Conservation (phyloP, 2,888 invertebrate species). For the Sialis fuliginosa region DNA sequence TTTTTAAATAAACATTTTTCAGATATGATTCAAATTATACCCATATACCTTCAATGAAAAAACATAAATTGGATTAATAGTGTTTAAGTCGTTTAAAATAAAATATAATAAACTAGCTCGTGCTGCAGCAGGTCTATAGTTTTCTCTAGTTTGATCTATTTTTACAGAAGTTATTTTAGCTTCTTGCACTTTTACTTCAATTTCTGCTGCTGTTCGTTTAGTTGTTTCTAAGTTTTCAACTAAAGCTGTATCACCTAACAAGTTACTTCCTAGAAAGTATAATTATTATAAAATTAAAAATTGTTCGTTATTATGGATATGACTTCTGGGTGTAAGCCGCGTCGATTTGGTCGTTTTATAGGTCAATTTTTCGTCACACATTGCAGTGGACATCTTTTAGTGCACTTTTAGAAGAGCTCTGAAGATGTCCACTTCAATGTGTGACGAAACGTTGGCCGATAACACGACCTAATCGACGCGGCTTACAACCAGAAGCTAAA, state of each 20-base stretch:
- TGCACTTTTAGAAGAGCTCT: no score
- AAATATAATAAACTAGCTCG: slow-evolving; percentile 88
- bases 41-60: slow-evolving; percentile 81
- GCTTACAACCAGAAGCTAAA: background rate
- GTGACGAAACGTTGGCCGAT: no score
- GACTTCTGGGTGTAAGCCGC: no score
- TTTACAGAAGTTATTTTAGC: slow-evolving; percentile 81
- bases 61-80: slow-evolving; percentile 93
- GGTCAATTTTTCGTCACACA: no score
- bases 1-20: background rate
- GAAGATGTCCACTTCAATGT: no score
- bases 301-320: no score
- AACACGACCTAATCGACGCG: background rate
- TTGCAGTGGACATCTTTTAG: no score
- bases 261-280: slow-evolving; percentile 40
- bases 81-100: slow-evolving; percentile 86
- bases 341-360: no score
- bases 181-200: slow-evolving; percentile 82
- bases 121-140: slow-evolving; percentile 74
- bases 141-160: slow-evolving; percentile 86
- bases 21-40: background rate
- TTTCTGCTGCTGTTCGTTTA: slow-evolving; percentile 89
- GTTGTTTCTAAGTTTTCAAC: slow-evolving; percentile 95
- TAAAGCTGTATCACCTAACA: slow-evolving; percentile 83
- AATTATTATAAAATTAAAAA: background rate